Percentiles rank a stretch among this genome's conserved stretches.
These are phyloP conservation scores for Cairina moschata DNA, from an alignment of 2,113 vertebrate species.

Conservation along the genomic window DNA sequence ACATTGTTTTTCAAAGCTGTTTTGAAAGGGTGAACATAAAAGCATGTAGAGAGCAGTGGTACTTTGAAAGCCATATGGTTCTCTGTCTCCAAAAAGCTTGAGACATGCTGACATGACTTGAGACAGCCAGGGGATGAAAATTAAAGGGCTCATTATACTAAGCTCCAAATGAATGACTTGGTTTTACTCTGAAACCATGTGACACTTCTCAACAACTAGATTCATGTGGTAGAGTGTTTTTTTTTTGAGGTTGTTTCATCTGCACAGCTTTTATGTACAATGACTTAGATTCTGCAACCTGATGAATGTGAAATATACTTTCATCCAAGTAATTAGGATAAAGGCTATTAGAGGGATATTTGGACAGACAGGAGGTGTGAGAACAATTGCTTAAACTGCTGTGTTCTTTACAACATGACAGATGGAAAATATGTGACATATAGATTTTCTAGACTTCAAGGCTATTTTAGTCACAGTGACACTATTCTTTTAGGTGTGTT, in stretches of 20 bases:
- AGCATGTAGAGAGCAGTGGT: not conserved
- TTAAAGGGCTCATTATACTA: not conserved
- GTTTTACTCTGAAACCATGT: not conserved
- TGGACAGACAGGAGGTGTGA: not conserved
- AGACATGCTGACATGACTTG: not conserved
- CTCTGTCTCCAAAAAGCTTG: not conserved
- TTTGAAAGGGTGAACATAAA: not conserved
- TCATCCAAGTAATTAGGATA: not conserved
- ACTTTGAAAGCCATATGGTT: not conserved
- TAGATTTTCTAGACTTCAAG: not conserved
- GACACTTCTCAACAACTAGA: not conserved
- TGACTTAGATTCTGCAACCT: not conserved
- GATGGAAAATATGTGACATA: not conserved
- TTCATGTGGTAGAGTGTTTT: not conserved
- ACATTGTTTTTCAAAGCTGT: not conserved
- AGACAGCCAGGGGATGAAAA: not conserved
- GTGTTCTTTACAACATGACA: not conserved
- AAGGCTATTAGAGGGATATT: not conserved
- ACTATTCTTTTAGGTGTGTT: not conserved
- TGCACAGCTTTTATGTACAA: not conserved
- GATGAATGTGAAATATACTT: not conserved
- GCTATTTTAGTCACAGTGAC: not conserved
- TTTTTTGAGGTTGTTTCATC: not conserved
- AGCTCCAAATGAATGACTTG: not conserved
- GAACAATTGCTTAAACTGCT: not conserved